These are phyloP conservation scores for Rhynchomys soricoides DNA, from an alignment of 2,113 vertebrate genomes.

Conservation along the genomic window DNA sequence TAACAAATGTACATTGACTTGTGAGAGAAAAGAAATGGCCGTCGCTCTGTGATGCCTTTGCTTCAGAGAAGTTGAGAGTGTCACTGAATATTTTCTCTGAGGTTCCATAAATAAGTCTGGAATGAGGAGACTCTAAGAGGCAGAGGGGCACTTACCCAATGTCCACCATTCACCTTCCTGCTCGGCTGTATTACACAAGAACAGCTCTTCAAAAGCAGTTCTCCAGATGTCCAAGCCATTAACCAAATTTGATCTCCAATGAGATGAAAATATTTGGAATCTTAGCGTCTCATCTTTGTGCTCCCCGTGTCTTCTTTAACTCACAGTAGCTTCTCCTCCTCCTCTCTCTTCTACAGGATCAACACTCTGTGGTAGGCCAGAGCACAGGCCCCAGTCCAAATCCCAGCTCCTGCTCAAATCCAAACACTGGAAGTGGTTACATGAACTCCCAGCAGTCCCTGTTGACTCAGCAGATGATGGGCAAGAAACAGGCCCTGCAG, in stretches of 20 bases:
- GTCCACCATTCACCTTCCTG: constrained; percentile 51
- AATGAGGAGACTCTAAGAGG: constrained; percentile 70
- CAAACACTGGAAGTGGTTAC: constrained; percentile 88
- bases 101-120: constrained; percentile 66
- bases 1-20: background rate
- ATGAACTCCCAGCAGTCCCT: constrained; percentile 88
- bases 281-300: constrained; percentile 71
- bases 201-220: constrained; percentile 62
- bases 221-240: constrained; percentile 48
- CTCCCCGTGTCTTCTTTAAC: constrained; percentile 74
- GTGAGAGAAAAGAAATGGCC: constrained; percentile 13
- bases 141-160: constrained; percentile 41
- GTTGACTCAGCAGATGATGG: constrained; percentile 89
- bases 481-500: constrained; percentile 90
- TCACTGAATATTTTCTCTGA: constrained; percentile 60
- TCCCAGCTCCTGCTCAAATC: constrained; percentile 87
- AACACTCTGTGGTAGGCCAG: constrained; percentile 87
- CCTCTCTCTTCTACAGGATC: constrained; percentile 85
- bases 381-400: constrained; percentile 85
- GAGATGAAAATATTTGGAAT: constrained; percentile 64
- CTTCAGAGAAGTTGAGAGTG: constrained; percentile 63
- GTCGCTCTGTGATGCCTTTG: constrained; percentile 17
- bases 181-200: background rate
- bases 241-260: constrained; percentile 63
- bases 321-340: constrained; percentile 58